These are phyloP conservation scores for Tetramorium simillimum DNA, from an alignment of 1,140 invertebrate species.

Conservation along the genomic window DNA sequence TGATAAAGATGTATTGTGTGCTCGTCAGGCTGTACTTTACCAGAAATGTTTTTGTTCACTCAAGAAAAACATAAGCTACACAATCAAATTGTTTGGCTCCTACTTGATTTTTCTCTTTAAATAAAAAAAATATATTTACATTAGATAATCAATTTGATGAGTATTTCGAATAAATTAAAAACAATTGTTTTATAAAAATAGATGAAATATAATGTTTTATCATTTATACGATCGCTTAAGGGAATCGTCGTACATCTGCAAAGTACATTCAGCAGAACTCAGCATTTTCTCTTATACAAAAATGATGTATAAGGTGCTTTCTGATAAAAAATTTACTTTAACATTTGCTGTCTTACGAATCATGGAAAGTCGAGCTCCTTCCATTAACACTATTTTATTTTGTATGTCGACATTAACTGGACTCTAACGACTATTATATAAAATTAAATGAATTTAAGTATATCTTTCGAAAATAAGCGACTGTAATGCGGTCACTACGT, in stretches of 20 bases:
- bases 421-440: constrained; percentile 1
- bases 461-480: neutral
- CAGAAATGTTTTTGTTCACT: neutral
- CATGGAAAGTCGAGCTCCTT: neutral
- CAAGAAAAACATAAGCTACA: neutral
- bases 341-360: constrained; percentile 21
- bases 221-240: neutral
- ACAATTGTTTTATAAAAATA: neutral
- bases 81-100: neutral
- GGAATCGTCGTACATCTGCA: neutral
- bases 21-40: neutral
- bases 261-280: neutral
- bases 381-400: constrained; percentile 30
- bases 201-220: neutral
- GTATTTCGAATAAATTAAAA: neutral
- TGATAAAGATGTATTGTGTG: constrained; percentile 19
- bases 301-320: constrained; percentile 2
- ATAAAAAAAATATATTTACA: neutral
- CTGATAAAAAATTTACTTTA: constrained; percentile 27
- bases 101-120: neutral
- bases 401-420: neutral
- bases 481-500: neutral
- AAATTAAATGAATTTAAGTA: constrained; percentile 26
- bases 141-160: neutral
- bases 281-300: neutral